Evolutionary conservation across 2,797 vertebrate species (phyloP).

Genomic region (Oceanodroma leucorhoa): DNA sequence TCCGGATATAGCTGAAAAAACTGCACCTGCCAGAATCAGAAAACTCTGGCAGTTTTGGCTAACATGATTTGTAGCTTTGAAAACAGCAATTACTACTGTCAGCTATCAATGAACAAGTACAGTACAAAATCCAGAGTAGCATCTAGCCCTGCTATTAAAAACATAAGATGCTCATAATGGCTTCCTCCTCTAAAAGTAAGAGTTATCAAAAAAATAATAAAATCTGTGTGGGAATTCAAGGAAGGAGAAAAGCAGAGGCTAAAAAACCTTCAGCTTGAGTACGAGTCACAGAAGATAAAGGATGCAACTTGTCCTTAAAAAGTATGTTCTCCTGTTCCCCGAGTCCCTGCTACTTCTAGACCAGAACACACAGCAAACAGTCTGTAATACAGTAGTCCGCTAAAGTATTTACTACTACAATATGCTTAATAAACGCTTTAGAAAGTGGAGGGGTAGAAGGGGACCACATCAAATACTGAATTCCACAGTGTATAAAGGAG

Average conservation of each 20-base stretch:
- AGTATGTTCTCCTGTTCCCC: neutral
- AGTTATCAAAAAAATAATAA: neutral
- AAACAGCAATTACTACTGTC: neutral
- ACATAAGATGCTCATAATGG: neutral
- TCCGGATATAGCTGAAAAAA: neutral
- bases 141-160: neutral
- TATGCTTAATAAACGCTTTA: neutral
- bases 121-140: neutral
- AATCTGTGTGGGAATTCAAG: neutral
- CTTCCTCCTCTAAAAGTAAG: neutral
- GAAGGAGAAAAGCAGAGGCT: neutral
- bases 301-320: neutral
- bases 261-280: neutral
- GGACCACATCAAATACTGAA: neutral
- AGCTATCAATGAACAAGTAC: neutral
- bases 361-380: neutral
- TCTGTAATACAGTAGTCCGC: neutral
- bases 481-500: neutral
- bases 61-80: neutral
- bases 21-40: neutral
- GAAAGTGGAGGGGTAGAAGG: neutral
- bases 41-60: neutral
- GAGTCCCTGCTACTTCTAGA: neutral
- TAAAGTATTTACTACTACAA: neutral
- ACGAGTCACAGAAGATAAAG: neutral